Conservation (phyloP, 2,113 vertebrate genomes). For the Cygnus atratus region DNA sequence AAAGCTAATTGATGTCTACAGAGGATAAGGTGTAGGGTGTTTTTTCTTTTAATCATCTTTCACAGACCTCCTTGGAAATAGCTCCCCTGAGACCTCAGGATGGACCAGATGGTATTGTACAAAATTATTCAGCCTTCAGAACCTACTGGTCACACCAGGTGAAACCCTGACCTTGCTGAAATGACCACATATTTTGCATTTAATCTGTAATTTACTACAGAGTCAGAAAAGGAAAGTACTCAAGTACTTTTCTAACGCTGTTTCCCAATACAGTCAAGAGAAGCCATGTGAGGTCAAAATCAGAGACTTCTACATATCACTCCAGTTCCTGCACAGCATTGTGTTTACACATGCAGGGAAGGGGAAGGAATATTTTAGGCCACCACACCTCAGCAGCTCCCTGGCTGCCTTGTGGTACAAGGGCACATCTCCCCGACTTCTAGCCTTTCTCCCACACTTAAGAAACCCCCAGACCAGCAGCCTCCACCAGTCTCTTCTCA, state of each 20-base stretch:
- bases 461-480: background rate
- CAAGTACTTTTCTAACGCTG: background rate
- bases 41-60: background rate
- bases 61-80: background rate
- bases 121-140: background rate
- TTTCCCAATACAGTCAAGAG: background rate
- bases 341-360: background rate
- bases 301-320: background rate
- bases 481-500: background rate
- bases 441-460: background rate
- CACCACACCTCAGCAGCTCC: background rate
- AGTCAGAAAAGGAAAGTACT: background rate
- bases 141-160: background rate
- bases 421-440: background rate
- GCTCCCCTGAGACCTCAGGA: background rate
- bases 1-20: background rate
- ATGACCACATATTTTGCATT: background rate
- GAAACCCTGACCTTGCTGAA: background rate
- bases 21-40: background rate
- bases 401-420: background rate
- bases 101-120: background rate
- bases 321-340: background rate
- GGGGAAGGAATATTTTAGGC: background rate
- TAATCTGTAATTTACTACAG: background rate
- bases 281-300: background rate